phyloP scores from a whole-genome alignment of 2,113 vertebrate genomes.

The Prinia subflava region DNA sequence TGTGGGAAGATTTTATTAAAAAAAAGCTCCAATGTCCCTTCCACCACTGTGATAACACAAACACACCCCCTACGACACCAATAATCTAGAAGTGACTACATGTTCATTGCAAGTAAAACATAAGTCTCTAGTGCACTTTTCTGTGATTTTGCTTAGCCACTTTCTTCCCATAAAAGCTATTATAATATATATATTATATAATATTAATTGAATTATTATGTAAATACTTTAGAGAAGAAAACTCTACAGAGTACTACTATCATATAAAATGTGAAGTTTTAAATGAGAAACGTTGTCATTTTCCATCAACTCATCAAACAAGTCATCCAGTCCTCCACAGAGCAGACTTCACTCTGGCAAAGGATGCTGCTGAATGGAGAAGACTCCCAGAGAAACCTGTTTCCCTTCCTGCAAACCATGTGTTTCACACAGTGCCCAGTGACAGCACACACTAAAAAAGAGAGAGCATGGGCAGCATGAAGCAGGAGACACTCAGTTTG shows the following conservation, averaged over 20 bases:
- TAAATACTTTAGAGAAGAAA: background rate
- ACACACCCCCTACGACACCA: accelerated
- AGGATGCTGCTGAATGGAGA: background rate
- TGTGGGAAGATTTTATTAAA: background rate
- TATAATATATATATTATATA: no score
- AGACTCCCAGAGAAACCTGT: background rate
- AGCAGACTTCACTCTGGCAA: background rate
- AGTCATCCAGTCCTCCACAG: background rate
- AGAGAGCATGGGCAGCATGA: background rate
- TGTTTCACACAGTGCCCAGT: background rate
- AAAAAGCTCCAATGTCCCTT: background rate
- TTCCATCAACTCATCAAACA: background rate
- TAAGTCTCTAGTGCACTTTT: background rate
- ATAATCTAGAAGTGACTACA: background rate
- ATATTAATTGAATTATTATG: background rate
- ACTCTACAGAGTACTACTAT: background rate
- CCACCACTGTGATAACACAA: background rate
- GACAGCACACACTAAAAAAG: background rate
- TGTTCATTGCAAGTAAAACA: background rate
- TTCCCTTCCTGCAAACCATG: background rate
- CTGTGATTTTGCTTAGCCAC: background rate
- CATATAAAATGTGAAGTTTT: background rate
- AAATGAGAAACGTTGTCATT: background rate
- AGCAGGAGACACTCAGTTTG: background rate
- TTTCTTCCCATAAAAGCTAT: background rate